Evolutionary conservation across 2,888 invertebrate genomes (phyloP).

Genomic region (Thereva nobilitata): DNA sequence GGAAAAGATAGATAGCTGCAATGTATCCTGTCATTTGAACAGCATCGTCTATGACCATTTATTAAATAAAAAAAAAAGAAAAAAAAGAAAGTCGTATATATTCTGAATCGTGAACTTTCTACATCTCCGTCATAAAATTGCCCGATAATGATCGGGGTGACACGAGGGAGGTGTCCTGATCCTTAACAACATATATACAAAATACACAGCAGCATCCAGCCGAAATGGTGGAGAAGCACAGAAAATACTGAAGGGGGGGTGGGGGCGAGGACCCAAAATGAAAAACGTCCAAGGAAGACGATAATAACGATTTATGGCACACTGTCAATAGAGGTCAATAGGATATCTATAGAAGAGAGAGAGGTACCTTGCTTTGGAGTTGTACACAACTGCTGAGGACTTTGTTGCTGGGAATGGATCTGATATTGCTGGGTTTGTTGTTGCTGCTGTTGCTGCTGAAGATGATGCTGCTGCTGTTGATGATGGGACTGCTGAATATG

Average conservation of each 20-base stretch:
- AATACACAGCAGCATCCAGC: not conserved
- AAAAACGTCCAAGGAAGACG: conserved; percentile 10
- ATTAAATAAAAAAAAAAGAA: conserved; percentile 6
- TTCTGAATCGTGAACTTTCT: too few relatives aligned
- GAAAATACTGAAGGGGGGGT: too few relatives aligned
- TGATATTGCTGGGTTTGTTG: conserved; percentile 53
- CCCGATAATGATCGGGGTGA: conserved; percentile 11
- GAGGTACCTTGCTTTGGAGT: conserved; percentile 57
- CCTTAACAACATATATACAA: conserved; percentile 3
- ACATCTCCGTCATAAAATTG: conserved; percentile 5
- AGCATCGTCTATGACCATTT: not conserved
- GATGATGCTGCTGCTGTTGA: conserved; percentile 49
- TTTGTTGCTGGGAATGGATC: conserved; percentile 58
- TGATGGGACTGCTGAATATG: conserved; percentile 53
- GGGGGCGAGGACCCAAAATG: not conserved
- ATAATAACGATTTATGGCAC: conserved; percentile 36
- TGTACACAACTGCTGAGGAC: conserved; percentile 57
- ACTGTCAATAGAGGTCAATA: conserved; percentile 35
- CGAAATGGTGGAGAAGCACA: too few relatives aligned
- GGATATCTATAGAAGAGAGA: conserved; percentile 7
- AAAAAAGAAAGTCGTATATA: not conserved
- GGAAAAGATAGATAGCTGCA: conserved; percentile 21
- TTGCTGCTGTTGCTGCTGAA: conserved; percentile 46
- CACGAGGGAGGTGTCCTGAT: conserved; percentile 1
- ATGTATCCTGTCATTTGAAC: conserved; percentile 23